phyloP scores from a whole-genome alignment of 2,797 vertebrate species.

The Echiichthys vipera region DNA sequence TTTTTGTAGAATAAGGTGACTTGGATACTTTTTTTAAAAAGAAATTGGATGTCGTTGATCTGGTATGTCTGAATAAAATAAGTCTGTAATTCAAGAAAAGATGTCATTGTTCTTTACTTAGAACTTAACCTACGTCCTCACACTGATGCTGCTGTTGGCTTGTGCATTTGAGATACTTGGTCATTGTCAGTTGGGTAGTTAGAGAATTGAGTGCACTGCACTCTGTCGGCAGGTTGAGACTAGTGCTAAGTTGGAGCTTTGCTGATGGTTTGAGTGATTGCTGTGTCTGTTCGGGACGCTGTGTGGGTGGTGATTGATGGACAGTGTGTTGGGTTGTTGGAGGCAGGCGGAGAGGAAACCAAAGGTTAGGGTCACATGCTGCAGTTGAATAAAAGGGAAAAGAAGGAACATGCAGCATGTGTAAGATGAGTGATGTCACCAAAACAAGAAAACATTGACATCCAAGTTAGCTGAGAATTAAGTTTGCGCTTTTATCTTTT shows the following conservation, averaged over 20 bases:
- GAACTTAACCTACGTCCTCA: neutral
- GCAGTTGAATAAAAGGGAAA: neutral
- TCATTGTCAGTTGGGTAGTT: neutral
- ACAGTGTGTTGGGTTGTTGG: slow-evolving; percentile 34
- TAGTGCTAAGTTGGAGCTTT: slow-evolving; percentile 16
- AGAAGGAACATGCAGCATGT: neutral
- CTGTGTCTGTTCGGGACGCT: slow-evolving; percentile 25
- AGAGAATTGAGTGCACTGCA: too few species aligned
- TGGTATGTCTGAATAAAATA: slow-evolving; percentile 65
- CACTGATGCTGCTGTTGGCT: neutral
- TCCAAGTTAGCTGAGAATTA: neutral
- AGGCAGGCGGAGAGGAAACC: slow-evolving; percentile 50
- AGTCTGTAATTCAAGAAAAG: slow-evolving; percentile 30
- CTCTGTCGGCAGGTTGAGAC: too few species aligned
- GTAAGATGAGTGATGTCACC: slow-evolving; percentile 26
- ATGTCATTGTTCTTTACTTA: neutral
- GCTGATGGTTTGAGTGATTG: slow-evolving; percentile 50
- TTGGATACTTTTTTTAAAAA: slow-evolving; percentile 33
- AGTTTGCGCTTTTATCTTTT: too few species aligned
- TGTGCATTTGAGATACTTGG: neutral
- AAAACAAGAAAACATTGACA: neutral
- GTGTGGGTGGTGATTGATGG: slow-evolving; percentile 68
- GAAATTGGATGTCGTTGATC: slow-evolving; percentile 35
- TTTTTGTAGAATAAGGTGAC: slow-evolving; percentile 77
- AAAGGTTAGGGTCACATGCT: slow-evolving; percentile 38